Base-by-base conservation (phyloP, 2,888 invertebrate genomes). In the Ligdia adustata region DNA sequence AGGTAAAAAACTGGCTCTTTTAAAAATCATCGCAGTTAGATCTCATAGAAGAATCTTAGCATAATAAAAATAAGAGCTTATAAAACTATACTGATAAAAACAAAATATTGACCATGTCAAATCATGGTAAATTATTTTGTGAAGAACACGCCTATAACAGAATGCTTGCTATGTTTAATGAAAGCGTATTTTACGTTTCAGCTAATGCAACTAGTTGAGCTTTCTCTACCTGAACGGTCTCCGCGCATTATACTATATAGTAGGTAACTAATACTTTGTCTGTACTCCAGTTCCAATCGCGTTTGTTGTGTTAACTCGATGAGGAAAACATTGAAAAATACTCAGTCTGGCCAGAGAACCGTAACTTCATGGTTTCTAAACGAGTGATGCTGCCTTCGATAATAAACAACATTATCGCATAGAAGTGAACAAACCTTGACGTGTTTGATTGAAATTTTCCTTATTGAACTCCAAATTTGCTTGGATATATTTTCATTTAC, bases 281-380 rank as follows among this genome's bases (percentile, higher is more conserved):
- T 35, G 15, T 32, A 20, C 12, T 12, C 32, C 26, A 24, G 29
- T 13, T 11, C 18, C 41, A 11, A 40, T 15, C 58, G 51, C n/a
- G n/a, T n/a, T n/a, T n/a, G n/a, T n/a, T n/a, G n/a, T n/a, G n/a
- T n/a, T n/a, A n/a, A n/a, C 53, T 60, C 43, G 51, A 46, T 46
- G 51, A 65, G 43, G 55, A 62, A 60, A 60, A 55, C 51, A 41
- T 28, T 29, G 29, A 20, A 34, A 27, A 41, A 37, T 42, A 48
- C 29, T 39, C 22, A 20, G 40, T 9, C 20, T 24, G 5, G 3
- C 6, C 22, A 3, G n/a, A 22, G 26, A n/a, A 34, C 28, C 28
- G 31, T 29, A 24, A 37, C 16, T 15, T 27, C 27, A 34, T 16
- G 32, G 38, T 26, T 27, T 32, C 14, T 29, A 29, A 9, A 18